Conservation (phyloP, 2,113 vertebrate species). For the Malaclemys terrapin region DNA sequence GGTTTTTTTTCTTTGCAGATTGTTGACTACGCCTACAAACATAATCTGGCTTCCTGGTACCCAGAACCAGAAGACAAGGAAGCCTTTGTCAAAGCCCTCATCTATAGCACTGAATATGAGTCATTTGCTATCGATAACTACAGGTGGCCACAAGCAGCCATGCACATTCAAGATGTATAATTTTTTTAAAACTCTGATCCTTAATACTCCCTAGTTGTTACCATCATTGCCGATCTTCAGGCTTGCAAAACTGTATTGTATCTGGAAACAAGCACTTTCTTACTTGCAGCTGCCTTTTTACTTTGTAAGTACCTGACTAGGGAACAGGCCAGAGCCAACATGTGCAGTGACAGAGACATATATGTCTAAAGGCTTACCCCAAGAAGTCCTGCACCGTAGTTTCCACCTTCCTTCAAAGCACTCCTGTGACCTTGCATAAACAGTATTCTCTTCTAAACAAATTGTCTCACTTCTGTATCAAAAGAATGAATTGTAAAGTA, state of each 20-base stretch:
- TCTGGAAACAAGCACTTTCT: constrained; percentile 3
- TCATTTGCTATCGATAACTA: constrained; percentile 92
- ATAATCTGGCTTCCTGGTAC: constrained; percentile 90
- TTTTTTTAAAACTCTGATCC: not conserved
- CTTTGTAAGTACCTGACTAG: not conserved
- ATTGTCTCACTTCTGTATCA: not conserved
- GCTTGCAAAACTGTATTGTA: constrained; percentile 46
- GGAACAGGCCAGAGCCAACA: not conserved
- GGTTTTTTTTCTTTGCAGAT: constrained; percentile 79
- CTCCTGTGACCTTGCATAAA: not conserved
- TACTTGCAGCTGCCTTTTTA: constrained; percentile 39
- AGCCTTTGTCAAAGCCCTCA: constrained; percentile 87
- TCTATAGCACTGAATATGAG: constrained; percentile 95
- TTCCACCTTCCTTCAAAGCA: not conserved
- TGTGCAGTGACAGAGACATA: not conserved
- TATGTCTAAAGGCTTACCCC: not conserved
- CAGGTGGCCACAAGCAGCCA: constrained; percentile 89
- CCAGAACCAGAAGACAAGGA: constrained; percentile 97
- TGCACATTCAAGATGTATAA: constrained; percentile 90
- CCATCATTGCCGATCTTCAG: constrained; percentile 1
- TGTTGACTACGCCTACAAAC: constrained; percentile 91
- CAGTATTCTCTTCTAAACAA: not conserved
- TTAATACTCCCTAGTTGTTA: not conserved
- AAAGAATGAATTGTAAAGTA: not conserved
- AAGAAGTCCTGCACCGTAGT: not conserved